Conservation (phyloP, 2,113 vertebrate genomes). For the Hipposideros armiger region DNA sequence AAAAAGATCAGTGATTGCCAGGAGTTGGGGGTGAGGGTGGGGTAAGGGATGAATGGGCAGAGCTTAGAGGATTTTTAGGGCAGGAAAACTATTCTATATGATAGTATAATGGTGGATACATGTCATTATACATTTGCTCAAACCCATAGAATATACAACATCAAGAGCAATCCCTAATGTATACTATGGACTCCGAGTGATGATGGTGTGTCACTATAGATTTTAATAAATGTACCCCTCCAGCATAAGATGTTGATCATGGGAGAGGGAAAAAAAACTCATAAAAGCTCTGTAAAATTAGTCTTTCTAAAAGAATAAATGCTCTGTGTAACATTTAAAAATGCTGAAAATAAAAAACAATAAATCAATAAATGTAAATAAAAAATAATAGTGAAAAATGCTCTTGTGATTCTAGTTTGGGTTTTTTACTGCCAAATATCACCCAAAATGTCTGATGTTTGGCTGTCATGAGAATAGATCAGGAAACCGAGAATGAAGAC, state of each 20-base stretch:
- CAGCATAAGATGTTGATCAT: background rate
- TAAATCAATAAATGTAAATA: background rate
- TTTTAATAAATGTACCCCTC: background rate
- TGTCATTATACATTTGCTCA: background rate
- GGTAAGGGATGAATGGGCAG: background rate
- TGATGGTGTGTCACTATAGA: background rate
- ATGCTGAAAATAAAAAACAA: constrained; percentile 2
- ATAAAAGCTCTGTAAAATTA: background rate
- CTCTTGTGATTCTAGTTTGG: background rate
- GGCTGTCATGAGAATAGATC: background rate
- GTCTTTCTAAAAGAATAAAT: background rate
- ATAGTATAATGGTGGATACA: background rate
- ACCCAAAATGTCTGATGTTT: background rate
- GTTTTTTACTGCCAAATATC: background rate
- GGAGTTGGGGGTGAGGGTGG: background rate
- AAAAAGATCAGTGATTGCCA: background rate
- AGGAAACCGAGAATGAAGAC: background rate
- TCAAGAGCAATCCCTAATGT: background rate
- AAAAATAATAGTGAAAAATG: background rate
- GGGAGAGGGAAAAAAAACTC: background rate
- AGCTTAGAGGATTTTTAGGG: background rate
- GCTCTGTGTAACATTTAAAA: background rate
- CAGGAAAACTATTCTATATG: background rate
- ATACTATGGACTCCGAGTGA: background rate
- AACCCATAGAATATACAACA: background rate